Conservation (phyloP, 2,888 invertebrate genomes). For the Napeogenes sylphis region DNA sequence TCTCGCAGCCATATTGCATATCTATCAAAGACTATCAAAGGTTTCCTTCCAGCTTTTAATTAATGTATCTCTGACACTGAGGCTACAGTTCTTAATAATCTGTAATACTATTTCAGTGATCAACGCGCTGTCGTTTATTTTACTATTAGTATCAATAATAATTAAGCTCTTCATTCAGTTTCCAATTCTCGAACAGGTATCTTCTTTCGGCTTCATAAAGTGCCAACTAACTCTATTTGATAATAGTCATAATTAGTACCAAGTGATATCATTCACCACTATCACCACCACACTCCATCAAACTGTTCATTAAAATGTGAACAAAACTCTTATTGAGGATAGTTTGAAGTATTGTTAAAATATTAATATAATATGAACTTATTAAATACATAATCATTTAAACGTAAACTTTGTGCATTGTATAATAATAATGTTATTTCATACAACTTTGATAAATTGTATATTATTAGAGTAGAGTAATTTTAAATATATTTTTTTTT, state of each 20-base stretch:
- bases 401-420: no score
- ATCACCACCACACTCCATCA: conserved; percentile 56
- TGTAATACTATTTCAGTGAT: no score
- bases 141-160: no score
- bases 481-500: no score
- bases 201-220: conserved; percentile 19
- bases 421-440: no score
- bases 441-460: no score
- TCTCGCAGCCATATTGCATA: conserved; percentile 9
- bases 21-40: conserved; percentile 2
- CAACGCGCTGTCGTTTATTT: no score
- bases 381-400: no score
- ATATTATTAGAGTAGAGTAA: no score
- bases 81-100: no score
- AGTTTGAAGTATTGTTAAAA: conserved; percentile 22
- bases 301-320: conserved; percentile 36
- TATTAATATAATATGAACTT: not conserved
- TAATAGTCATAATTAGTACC: conserved; percentile 58
- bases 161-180: not conserved
- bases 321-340: conserved; percentile 25
- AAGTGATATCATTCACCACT: conserved; percentile 66
- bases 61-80: not conserved
- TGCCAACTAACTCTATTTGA: conserved; percentile 57
- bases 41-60: conserved; percentile 10
- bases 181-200: not conserved